Evolutionary conservation across 2,113 vertebrate species (phyloP).

Genomic region (Rana temporaria): DNA sequence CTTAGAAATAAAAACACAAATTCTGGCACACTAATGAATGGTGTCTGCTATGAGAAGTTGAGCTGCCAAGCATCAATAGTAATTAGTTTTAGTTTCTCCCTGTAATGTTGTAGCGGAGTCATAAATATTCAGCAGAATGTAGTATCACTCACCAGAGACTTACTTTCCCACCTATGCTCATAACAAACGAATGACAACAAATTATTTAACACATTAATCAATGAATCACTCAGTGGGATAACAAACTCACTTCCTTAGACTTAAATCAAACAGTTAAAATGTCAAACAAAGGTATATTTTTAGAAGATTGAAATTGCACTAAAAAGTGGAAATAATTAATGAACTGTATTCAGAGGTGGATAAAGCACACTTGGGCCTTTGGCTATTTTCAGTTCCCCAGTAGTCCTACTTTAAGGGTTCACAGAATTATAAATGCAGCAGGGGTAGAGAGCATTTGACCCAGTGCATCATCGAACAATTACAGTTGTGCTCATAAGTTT

Average conservation of each 20-base stretch:
- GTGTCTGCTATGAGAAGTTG: constrained; percentile 9
- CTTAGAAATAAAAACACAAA: neutral
- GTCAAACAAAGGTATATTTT: neutral
- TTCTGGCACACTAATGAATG: constrained; percentile 13
- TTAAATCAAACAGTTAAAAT: neutral
- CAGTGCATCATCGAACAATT: no score
- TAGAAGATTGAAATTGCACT: no score
- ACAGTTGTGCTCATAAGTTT: no score
- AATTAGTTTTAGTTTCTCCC: constrained; percentile 13
- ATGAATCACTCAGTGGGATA: neutral
- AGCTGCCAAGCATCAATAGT: neutral
- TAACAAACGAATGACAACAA: constrained; percentile 12
- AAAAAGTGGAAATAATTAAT: no score
- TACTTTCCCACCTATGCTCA: constrained; percentile 7
- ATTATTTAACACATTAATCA: constrained; percentile 19
- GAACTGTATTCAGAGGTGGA: no score
- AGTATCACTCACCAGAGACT: neutral
- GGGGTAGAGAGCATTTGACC: no score
- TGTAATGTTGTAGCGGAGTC: constrained; percentile 5
- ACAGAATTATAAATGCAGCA: no score
- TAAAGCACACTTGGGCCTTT: neutral
- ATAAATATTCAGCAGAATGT: constrained; percentile 21
- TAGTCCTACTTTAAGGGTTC: no score
- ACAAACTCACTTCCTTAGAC: neutral
- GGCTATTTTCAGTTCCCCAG: no score